Percentiles rank a stretch among this genome's conserved stretches.
Evolutionary conservation across 2,888 invertebrate genomes (phyloP).

Genomic region (Steinernema scapterisci): DNA sequence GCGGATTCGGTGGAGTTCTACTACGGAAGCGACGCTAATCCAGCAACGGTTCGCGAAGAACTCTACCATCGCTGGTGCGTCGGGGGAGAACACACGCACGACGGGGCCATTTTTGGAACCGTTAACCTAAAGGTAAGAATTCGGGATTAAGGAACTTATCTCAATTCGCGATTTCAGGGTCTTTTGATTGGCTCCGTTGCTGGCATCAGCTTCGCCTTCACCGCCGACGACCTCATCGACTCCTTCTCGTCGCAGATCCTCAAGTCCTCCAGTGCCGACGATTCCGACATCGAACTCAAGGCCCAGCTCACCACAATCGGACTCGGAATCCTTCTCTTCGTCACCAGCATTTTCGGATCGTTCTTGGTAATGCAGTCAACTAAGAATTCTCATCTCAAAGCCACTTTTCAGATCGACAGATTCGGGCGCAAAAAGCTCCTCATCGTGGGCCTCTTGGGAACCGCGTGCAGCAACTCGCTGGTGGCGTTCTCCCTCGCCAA

Average conservation of each 20-base stretch:
- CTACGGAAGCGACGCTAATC: slow-evolving; percentile 34
- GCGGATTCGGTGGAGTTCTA: slow-evolving; percentile 40
- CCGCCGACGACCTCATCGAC: slow-evolving; percentile 65
- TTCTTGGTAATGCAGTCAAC: slow-evolving; percentile 43
- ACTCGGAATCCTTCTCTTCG: slow-evolving; percentile 45
- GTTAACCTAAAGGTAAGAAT: slow-evolving; percentile 39
- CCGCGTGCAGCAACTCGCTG: slow-evolving; percentile 55
- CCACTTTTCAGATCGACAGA: slow-evolving; percentile 59
- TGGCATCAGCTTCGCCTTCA: slow-evolving; percentile 61
- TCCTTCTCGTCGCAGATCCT: slow-evolving; percentile 63
- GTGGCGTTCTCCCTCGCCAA: slow-evolving; percentile 44
- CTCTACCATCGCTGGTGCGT: slow-evolving; percentile 16
- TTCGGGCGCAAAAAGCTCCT: slow-evolving; percentile 58
- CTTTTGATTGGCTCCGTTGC: slow-evolving; percentile 60
- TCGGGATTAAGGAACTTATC: too few relatives aligned
- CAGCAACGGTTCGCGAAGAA: slow-evolving; percentile 1
- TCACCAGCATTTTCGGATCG: slow-evolving; percentile 47
- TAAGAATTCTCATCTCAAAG: background rate
- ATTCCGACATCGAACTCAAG: background rate
- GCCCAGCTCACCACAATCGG: slow-evolving; percentile 46
- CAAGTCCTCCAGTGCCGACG: slow-evolving; percentile 6
- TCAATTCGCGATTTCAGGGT: slow-evolving; percentile 40
- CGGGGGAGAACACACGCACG: slow-evolving; percentile 16
- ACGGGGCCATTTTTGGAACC: background rate
- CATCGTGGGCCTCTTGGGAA: slow-evolving; percentile 59